A percentile compares a stretch with the other conserved stretches of the same genome.
phyloP scores from a whole-genome alignment of 2,888 invertebrate genomes.

The Seira ritae region DNA sequence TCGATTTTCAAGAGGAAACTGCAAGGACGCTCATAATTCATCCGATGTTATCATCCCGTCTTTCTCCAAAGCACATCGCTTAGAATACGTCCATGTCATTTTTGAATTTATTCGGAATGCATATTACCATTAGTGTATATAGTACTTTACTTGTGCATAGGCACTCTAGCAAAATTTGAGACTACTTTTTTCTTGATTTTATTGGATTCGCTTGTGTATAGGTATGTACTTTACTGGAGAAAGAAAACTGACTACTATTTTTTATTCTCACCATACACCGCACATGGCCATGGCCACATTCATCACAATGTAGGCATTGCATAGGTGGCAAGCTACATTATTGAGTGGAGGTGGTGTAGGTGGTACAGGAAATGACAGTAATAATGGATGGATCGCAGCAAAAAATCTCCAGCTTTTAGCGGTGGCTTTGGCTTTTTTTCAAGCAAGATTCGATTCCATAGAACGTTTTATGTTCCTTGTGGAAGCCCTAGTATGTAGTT shows the following conservation, averaged over 20 bases:
- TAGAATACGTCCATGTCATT: background rate
- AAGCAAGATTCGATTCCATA: too few species aligned
- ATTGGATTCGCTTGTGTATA: background rate
- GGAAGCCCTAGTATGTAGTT: too few species aligned
- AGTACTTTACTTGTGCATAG: background rate
- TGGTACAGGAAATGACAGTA: conserved; percentile 7
- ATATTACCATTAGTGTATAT: background rate
- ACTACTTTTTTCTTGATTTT: background rate
- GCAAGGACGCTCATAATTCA: conserved; percentile 11
- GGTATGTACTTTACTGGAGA: background rate
- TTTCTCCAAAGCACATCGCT: background rate
- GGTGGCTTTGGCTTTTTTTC: background rate
- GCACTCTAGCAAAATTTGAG: background rate
- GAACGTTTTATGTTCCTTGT: too few species aligned
- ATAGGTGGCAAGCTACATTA: background rate
- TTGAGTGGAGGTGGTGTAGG: conserved; percentile 14
- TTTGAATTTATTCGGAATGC: background rate
- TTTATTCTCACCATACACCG: background rate
- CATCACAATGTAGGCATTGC: background rate
- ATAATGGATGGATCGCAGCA: background rate
- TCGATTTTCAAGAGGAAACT: background rate
- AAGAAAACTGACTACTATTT: background rate
- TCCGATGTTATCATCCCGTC: background rate
- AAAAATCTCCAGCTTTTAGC: background rate
- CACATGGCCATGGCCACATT: conserved; percentile 11